Base-by-base conservation (phyloP, 2,888 invertebrate species). In the Cheilosia vernalis region DNA sequence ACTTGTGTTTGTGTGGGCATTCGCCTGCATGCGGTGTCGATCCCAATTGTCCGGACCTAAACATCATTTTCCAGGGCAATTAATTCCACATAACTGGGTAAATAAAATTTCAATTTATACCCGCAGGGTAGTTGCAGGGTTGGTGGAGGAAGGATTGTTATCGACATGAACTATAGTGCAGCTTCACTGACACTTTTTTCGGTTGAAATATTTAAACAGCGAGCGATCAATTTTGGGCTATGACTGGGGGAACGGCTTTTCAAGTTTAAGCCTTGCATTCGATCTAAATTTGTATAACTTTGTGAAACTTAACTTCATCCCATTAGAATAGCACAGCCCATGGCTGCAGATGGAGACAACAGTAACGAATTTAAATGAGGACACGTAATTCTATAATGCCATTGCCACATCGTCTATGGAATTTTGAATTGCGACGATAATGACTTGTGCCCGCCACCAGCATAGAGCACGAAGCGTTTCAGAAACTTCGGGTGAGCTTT, bases 31-130 rank as follows among this genome's bases (percentile, higher is more conserved):
- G 42, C 64, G 55, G 44, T 56, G 58, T 42, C 24, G 19, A 19
- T 42, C 17, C 30, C 47, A 70, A 72, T 55, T 78, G 78, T 67
- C 61, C 69, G 9, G 27, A 19, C 42, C 64, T 66, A 70, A 80
- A 66, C 73, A 70, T 40, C 60, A 80, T 70, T 80, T 77, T 80
- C 60, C 60, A 49, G 42, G 69, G 74, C 84, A 84, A 84, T 84
- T 84, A 79, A 70, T 74, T 84, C 74, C 79, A 44, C 73, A 79
- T 84, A 84, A 64, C 69, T 73, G 83, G 69, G 74, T 79, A 56
- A 81, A 81, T 84, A 56, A 79, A 84, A 74, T 84, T 79, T 84
- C 74, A 69, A 79, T 84, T 79, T 69, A 40, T 63, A 21, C 19
- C 24, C 40, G n/a, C n/a, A 9, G 17, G 19, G 49, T n/a, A 53